Conservation (phyloP, 2,797 vertebrate genomes). For the Hoplostethus mediterraneus region DNA sequence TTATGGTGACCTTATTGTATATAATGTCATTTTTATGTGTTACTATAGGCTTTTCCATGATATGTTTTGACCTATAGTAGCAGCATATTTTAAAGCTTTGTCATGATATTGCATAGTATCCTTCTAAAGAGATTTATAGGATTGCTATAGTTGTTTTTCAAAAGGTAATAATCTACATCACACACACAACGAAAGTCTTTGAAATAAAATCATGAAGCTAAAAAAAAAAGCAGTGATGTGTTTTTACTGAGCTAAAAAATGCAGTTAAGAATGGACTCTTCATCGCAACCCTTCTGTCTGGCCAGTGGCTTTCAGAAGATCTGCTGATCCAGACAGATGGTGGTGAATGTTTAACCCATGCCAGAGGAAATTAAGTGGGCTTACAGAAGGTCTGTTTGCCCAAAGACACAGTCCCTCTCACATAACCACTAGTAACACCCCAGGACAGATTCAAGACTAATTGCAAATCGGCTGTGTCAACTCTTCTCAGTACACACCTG, state of each 20-base stretch:
- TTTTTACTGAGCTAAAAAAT: not conserved
- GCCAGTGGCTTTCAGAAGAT: not conserved
- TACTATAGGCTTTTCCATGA: no score
- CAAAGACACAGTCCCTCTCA: constrained; percentile 21
- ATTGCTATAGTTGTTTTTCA: no score
- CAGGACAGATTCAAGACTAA: constrained; percentile 26
- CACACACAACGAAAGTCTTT: not conserved
- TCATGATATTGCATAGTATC: no score
- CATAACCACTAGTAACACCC: constrained; percentile 19
- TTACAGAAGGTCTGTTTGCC: constrained; percentile 27
- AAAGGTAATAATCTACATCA: no score
- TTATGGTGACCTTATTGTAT: not conserved
- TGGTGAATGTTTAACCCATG: constrained; percentile 42
- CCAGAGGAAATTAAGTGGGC: not conserved
- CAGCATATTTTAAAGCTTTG: no score
- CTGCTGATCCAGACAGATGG: not conserved
- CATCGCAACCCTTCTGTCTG: not conserved
- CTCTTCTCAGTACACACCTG: not conserved
- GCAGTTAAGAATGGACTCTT: not conserved
- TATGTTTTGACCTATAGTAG: no score
- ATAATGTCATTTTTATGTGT: not conserved
- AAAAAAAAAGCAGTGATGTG: not conserved
- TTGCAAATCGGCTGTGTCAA: constrained; percentile 28
- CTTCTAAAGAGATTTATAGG: no score
- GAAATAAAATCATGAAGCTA: constrained; percentile 1